Evolutionary conservation across 2,797 vertebrate genomes (phyloP), one percentile per base, ranked within the genome.

Genomic region (Spheniscus humboldti): DNA sequence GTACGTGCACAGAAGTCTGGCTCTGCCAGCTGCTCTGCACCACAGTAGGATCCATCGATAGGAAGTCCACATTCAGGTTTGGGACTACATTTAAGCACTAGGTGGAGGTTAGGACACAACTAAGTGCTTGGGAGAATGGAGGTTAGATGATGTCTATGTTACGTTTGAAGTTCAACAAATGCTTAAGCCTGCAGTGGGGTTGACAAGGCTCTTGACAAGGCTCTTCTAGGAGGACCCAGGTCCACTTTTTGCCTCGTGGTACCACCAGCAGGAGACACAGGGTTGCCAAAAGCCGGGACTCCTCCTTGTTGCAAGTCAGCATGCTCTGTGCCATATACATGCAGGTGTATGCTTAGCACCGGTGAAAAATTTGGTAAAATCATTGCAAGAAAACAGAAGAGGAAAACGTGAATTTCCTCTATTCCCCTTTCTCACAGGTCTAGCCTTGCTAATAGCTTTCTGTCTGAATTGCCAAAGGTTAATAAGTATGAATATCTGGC

Each of bases 261-360:
- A 86, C 5, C 18, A 55, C 14, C 39, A 57, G 14, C 3, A 73
- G 35, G 27, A 94, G 37, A 75, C 15, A 27, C 2, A 7, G n/a
- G 10, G 31, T 3, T 86, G 56, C 33, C 47, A 39, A 66, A 85
- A 82, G 28, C 20, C 55, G 48, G 57, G 28, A 53, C 11, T 19
- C 59, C 18, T 55, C 45, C 53, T 14, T 23, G 9, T 5, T 41
- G 17, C 27, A 43, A 27, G 43, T 7, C 66, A 62, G 31, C 39
- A 23, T 7, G 16, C 28, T 59, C 37, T 72, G 5, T 28, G 28
- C 55, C 47, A 66, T 6, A 4, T 30, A 24, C 39, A 13, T 1
- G 14, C 62, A 53, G 0, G 0, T 0, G 6, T 27, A 11, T 8
- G 23, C n/a, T 47, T 14, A 33, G 41, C 27, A 53, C 9, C 1